These are phyloP conservation scores for Platysternon megacephalum DNA, from an alignment of 2,113 vertebrate genomes.

Conservation along the genomic window DNA sequence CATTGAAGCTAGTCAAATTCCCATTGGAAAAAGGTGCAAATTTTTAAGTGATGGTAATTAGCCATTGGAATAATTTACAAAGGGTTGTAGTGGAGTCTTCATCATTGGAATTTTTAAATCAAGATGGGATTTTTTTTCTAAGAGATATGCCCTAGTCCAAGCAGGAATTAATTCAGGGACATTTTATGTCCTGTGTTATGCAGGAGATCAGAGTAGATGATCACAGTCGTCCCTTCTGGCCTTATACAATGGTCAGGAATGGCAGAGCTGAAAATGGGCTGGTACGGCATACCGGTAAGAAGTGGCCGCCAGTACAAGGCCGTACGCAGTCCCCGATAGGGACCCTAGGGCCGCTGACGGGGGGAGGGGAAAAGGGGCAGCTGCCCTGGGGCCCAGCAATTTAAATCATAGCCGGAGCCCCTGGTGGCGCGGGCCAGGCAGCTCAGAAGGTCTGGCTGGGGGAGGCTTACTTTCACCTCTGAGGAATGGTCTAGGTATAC, in stretches of 20 bases:
- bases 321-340: too few relatives aligned
- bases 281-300: too few relatives aligned
- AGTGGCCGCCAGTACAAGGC: too few relatives aligned
- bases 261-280: too few relatives aligned
- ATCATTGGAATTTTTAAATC: background rate
- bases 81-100: background rate
- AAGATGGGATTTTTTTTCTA: background rate
- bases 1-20: background rate
- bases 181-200: background rate
- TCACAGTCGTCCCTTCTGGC: background rate
- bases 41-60: background rate
- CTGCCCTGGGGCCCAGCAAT: too few relatives aligned
- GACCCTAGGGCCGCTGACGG: too few relatives aligned
- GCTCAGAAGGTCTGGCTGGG: too few relatives aligned
- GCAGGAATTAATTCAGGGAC: background rate
- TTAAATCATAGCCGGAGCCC: too few relatives aligned
- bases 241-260: background rate
- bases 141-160: background rate
- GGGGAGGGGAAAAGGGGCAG: too few relatives aligned
- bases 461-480: too few relatives aligned
- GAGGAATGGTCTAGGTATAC: background rate
- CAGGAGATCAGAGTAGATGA: background rate
- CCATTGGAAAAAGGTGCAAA: background rate
- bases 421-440: too few relatives aligned
- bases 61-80: background rate